Evolutionary conservation across 2,888 invertebrate species (phyloP).

Genomic region (Anagyrus pseudococci): DNA sequence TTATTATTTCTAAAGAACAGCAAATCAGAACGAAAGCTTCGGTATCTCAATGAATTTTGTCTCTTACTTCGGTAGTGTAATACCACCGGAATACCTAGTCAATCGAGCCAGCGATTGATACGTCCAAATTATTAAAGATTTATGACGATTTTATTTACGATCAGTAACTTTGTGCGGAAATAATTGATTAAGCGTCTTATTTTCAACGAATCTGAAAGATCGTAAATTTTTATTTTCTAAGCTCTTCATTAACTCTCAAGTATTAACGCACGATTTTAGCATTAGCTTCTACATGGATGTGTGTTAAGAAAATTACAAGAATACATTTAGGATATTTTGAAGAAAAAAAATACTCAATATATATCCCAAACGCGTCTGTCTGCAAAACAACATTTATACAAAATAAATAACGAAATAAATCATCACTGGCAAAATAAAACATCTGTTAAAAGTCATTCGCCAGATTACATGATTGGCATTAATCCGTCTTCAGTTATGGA

Average conservation of each 20-base stretch:
- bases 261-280: neutral
- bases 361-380: too few species aligned
- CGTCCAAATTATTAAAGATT: slow-evolving; percentile 16
- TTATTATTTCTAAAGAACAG: too few species aligned
- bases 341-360: too few species aligned
- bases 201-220: slow-evolving; percentile 15
- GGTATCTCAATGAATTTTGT: neutral
- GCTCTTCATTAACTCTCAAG: neutral
- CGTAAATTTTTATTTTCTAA: slow-evolving; percentile 16
- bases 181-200: neutral
- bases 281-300: neutral
- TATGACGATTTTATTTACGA: neutral
- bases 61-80: neutral
- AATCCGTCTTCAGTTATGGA: neutral
- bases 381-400: neutral
- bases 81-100: slow-evolving; percentile 19
- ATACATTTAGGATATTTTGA: too few species aligned
- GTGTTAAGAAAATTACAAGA: neutral
- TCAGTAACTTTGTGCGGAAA: neutral
- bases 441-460: too few species aligned
- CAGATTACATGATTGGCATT: too few species aligned
- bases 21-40: too few species aligned
- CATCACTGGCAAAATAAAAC: neutral
- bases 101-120: slow-evolving; percentile 37
- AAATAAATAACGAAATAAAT: neutral